Evolutionary conservation across 2,113 vertebrate species (phyloP).

Genomic region (Aramus guarauna): DNA sequence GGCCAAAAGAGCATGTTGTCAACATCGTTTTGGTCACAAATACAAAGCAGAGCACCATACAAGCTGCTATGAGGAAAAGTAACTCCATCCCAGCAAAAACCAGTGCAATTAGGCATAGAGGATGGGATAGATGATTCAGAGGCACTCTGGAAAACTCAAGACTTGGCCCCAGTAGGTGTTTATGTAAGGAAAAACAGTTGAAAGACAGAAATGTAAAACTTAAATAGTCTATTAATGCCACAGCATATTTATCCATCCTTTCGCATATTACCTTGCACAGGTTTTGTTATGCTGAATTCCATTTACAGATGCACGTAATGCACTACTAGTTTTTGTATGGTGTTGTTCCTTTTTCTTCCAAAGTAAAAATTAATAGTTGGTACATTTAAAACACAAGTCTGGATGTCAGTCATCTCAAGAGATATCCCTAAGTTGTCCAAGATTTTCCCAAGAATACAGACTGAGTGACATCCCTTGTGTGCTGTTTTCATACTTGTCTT

Average conservation of each 20-base stretch:
- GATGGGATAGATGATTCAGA: not conserved
- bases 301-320: not conserved
- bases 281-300: not conserved
- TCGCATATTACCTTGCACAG: not conserved
- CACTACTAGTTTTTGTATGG: not conserved
- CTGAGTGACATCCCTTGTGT: not conserved
- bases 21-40: not conserved
- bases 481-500: not conserved
- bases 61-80: not conserved
- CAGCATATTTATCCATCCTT: not conserved
- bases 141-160: not conserved
- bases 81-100: not conserved
- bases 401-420: not conserved
- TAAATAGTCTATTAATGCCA: not conserved
- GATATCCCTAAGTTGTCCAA: not conserved
- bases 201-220: not conserved
- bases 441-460: not conserved
- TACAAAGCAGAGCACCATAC: not conserved
- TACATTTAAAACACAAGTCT: not conserved
- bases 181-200: not conserved
- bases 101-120: not conserved
- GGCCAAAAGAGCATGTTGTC: not conserved
- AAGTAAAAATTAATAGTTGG: not conserved
- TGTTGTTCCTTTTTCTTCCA: not conserved
- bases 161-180: not conserved